Conservation (phyloP, 2,797 vertebrate genomes). For the Alauda arvensis region DNA sequence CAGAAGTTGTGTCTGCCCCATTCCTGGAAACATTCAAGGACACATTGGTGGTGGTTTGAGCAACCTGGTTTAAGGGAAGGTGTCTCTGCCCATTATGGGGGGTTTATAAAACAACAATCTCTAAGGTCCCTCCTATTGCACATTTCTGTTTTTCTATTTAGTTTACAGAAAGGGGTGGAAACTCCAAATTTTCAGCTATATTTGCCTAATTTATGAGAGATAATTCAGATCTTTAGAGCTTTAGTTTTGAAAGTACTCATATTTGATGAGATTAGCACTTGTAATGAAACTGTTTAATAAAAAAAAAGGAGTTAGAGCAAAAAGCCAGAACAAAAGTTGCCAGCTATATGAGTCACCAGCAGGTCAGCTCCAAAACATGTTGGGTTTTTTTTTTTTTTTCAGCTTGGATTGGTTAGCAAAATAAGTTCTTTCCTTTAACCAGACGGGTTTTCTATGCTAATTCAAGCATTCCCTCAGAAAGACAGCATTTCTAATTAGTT, state of each 20-base stretch:
- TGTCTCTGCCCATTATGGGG: neutral
- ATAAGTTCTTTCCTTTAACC: neutral
- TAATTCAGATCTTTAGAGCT: accelerated
- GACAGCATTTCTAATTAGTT: neutral
- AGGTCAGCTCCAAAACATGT: neutral
- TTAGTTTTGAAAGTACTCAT: neutral
- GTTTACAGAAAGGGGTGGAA: neutral
- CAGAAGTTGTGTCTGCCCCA: neutral
- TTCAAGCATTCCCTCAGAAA: neutral
- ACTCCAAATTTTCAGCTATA: neutral
- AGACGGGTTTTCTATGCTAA: neutral
- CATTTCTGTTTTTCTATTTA: neutral
- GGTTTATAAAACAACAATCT: accelerated
- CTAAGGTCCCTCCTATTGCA: neutral
- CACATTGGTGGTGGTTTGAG: neutral
- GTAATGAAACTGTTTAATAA: neutral
- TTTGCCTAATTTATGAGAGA: neutral
- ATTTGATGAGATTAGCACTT: neutral
- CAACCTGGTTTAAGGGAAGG: neutral
- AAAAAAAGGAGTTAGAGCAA: neutral
- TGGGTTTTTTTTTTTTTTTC: neutral
- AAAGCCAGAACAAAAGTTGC: neutral
- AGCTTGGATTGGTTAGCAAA: neutral
- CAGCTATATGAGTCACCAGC: neutral
- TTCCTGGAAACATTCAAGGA: neutral